Evolutionary conservation across 2,113 vertebrate species (phyloP).

Genomic region (Zosterops hypoxanthus): DNA sequence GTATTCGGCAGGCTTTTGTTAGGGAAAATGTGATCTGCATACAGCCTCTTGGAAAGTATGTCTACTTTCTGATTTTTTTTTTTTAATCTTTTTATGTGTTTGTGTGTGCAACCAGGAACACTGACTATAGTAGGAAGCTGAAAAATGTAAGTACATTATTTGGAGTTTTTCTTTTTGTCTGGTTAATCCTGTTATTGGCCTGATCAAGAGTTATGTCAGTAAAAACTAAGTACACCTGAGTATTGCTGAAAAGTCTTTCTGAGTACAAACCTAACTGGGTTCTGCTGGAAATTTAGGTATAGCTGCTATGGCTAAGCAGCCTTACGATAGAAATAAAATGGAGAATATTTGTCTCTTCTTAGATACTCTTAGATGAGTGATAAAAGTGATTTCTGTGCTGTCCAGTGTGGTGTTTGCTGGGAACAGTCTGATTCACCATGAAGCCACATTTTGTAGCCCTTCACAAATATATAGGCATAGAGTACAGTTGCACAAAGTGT

Average conservation of each 20-base stretch:
- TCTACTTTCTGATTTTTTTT: conserved; percentile 40
- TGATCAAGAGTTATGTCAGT: neutral
- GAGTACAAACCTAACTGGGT: neutral
- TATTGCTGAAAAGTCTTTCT: neutral
- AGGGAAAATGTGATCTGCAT: conserved; percentile 23
- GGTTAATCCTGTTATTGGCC: neutral
- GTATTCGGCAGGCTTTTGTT: neutral
- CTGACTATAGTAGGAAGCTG: conserved; percentile 88
- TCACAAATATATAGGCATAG: neutral
- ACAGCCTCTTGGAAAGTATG: conserved; percentile 27
- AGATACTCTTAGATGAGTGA: neutral
- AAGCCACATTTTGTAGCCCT: neutral
- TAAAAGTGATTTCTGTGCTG: neutral
- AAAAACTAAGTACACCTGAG: neutral
- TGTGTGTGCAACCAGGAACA: conserved; percentile 73
- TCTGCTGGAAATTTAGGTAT: neutral
- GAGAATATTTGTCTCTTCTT: neutral
- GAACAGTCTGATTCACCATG: neutral
- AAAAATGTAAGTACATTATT: conserved; percentile 91
- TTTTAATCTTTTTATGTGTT: neutral
- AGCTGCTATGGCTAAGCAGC: neutral
- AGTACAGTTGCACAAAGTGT: neutral
- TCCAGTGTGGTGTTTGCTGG: neutral
- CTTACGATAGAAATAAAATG: neutral
- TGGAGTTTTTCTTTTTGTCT: neutral